These are phyloP conservation scores for Heliconius hewitsoni DNA, from an alignment of 1,140 invertebrate species.

Conservation along the genomic window DNA sequence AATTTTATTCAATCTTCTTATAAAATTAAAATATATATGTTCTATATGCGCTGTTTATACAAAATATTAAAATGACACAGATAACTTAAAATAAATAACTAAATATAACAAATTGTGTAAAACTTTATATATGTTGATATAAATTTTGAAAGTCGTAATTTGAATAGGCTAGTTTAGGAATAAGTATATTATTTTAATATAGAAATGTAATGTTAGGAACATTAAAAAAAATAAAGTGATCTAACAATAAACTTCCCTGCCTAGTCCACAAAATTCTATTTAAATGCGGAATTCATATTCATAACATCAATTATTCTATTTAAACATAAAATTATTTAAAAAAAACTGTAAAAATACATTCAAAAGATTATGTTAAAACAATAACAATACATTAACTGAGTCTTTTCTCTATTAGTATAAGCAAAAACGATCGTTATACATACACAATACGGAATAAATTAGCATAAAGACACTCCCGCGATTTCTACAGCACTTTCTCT, in stretches of 20 bases:
- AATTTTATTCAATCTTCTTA: background rate
- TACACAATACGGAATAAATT: slow-evolving; percentile 30
- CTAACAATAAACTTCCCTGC: too few relatives aligned
- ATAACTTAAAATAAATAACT: background rate
- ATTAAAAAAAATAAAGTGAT: too few relatives aligned
- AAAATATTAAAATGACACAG: background rate
- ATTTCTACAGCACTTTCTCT: slow-evolving; percentile 77
- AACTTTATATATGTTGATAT: background rate
- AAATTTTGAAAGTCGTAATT: too few relatives aligned
- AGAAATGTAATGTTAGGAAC: too few relatives aligned
- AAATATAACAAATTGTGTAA: background rate
- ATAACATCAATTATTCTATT: background rate
- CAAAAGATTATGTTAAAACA: slow-evolving; percentile 7
- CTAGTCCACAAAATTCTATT: too few relatives aligned
- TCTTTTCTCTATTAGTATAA: slow-evolving; percentile 20
- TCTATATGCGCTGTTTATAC: background rate
- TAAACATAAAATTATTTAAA: background rate
- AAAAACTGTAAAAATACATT: background rate
- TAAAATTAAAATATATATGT: background rate
- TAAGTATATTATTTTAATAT: too few relatives aligned
- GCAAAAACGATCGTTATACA: slow-evolving; percentile 42
- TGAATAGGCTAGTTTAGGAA: too few relatives aligned
- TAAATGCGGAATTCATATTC: too few relatives aligned
- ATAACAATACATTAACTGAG: slow-evolving; percentile 17
- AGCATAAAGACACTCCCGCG: slow-evolving; percentile 46